Conservation (phyloP, 2,113 vertebrate genomes). For the Formicarius rufipectus region DNA sequence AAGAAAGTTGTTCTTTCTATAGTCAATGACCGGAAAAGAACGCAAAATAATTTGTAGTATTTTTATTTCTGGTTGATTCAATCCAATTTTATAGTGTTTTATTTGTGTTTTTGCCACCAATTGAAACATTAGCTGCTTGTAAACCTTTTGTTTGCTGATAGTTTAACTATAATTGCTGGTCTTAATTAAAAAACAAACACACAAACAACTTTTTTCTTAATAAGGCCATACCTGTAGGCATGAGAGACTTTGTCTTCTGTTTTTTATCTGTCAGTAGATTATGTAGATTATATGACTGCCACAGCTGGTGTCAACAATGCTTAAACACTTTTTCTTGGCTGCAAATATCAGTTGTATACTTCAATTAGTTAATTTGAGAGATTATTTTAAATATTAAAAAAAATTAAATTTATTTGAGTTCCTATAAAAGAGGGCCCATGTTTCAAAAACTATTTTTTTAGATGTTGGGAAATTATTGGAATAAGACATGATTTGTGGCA, state of each 20-base stretch:
- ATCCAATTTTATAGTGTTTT: not conserved
- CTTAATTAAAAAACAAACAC: not conserved
- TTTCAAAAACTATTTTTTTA: not conserved
- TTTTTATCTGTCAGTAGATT: not conserved
- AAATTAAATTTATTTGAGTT: not conserved
- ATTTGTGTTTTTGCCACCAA: not conserved
- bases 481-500: not conserved
- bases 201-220: not conserved
- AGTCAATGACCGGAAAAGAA: not conserved
- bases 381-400: not conserved
- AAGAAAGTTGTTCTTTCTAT: not conserved
- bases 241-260: not conserved
- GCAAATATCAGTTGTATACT: not conserved
- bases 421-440: fast-evolving
- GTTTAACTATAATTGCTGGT: not conserved
- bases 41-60: not conserved
- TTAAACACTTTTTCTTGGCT: not conserved
- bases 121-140: not conserved
- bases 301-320: not conserved
- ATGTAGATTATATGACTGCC: not conserved
- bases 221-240: not conserved
- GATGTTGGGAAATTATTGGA: not conserved
- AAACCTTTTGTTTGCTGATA: not conserved
- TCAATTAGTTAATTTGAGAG: not conserved
- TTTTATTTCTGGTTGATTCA: not conserved